phyloP scores from a whole-genome alignment of 2,888 invertebrate species.

The Cephus spinipes region DNA sequence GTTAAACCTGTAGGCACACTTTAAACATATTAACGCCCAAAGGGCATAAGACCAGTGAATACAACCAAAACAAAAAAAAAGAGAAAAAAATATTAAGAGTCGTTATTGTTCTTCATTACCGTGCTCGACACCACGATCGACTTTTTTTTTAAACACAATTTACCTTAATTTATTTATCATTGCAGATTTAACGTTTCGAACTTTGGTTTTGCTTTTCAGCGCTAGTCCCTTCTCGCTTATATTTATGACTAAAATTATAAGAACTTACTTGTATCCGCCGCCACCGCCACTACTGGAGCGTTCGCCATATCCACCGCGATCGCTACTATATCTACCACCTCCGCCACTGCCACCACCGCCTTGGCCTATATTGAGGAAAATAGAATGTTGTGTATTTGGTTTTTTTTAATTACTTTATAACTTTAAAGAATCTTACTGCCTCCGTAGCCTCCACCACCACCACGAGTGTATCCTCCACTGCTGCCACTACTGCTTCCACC shows the following conservation, averaged over 20 bases:
- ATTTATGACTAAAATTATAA: constrained; percentile 22
- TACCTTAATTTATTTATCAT: background rate
- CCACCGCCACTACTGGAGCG: constrained; percentile 53
- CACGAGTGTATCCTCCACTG: constrained; percentile 49
- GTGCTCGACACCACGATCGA: constrained; percentile 15
- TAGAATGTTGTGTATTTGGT: background rate
- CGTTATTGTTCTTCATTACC: constrained; percentile 57
- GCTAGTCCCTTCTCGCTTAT: constrained; percentile 1
- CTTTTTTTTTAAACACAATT: background rate
- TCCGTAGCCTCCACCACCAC: constrained; percentile 43
- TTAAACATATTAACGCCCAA: constrained; percentile 64
- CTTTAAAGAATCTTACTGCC: constrained; percentile 20
- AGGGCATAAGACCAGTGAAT: constrained; percentile 55
- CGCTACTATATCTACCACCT: constrained; percentile 52
- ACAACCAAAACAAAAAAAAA: constrained; percentile 21
- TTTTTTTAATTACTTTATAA: background rate
- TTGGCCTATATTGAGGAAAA: constrained; percentile 62
- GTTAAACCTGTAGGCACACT: constrained; percentile 68
- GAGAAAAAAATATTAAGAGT: constrained; percentile 70
- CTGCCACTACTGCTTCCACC: constrained; percentile 65
- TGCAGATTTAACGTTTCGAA: background rate
- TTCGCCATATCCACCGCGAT: constrained; percentile 69
- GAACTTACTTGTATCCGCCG: constrained; percentile 65
- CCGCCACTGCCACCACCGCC: constrained; percentile 62
- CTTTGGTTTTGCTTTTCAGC: background rate